Conservation (phyloP, 2,113 vertebrate species). For the Anarhynchus alexandrinus region DNA sequence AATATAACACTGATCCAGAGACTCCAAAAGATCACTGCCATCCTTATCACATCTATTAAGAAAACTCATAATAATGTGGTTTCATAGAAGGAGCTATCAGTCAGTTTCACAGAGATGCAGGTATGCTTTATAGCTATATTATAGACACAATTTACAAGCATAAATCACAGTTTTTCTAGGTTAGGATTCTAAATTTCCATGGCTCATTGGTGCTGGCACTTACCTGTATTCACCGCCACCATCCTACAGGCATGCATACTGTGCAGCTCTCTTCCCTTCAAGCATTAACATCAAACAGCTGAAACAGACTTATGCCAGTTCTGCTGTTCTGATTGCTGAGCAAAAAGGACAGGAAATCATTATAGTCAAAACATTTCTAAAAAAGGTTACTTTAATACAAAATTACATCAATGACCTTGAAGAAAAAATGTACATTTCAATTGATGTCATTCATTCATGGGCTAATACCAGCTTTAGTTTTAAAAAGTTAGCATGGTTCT, state of each 20-base stretch:
- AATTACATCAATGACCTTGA: slow-evolving; percentile 90
- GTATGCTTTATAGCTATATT: neutral
- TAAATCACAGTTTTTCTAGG: neutral
- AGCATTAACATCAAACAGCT: slow-evolving; percentile 65
- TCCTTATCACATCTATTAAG: neutral
- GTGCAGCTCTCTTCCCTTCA: slow-evolving; percentile 73
- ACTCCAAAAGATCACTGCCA: neutral
- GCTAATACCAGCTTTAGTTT: slow-evolving; percentile 56
- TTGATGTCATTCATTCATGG: slow-evolving; percentile 29
- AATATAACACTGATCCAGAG: neutral
- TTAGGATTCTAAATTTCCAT: neutral
- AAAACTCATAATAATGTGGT: neutral
- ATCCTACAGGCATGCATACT: neutral
- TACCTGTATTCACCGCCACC: neutral
- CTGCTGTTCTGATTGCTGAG: slow-evolving; percentile 76
- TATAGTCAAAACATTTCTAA: slow-evolving; percentile 85
- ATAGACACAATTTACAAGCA: neutral
- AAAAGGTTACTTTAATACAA: slow-evolving; percentile 90
- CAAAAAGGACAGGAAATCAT: slow-evolving; percentile 93
- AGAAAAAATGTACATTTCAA: slow-evolving; percentile 72
- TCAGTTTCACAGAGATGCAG: neutral
- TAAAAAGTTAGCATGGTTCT: slow-evolving; percentile 58
- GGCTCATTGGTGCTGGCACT: neutral
- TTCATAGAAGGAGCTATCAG: neutral
- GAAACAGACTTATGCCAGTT: slow-evolving; percentile 71